These are phyloP conservation scores for Drosophila serrata DNA, from an alignment of 1,140 invertebrate genomes.

Conservation along the genomic window DNA sequence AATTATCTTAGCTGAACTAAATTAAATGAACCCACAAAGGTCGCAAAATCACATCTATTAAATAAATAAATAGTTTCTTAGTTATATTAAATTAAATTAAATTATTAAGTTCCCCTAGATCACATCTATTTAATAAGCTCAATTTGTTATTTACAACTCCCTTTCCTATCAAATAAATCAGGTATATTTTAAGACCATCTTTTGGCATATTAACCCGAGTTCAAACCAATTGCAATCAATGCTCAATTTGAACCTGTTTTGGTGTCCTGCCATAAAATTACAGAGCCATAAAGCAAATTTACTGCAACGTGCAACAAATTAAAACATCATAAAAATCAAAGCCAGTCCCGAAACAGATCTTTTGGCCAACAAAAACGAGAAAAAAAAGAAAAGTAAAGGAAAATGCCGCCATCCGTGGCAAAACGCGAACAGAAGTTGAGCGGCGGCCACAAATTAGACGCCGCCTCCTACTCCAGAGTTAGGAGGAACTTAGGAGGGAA, in stretches of 20 bases:
- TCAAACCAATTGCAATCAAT: slow-evolving; percentile 42
- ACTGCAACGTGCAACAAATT: slow-evolving; percentile 81
- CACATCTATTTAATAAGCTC: too few species aligned
- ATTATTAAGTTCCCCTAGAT: too few species aligned
- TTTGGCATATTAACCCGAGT: slow-evolving; percentile 40
- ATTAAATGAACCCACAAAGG: too few species aligned
- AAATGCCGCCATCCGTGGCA: slow-evolving; percentile 62
- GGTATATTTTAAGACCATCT: slow-evolving; percentile 7
- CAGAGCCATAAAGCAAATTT: slow-evolving; percentile 64
- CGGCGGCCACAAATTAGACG: slow-evolving; percentile 70
- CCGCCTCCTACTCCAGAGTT: slow-evolving; percentile 55
- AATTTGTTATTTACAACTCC: not conserved
- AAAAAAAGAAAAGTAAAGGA: slow-evolving; percentile 39
- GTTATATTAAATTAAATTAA: too few species aligned
- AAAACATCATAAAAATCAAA: slow-evolving; percentile 84
- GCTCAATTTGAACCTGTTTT: slow-evolving; percentile 47
- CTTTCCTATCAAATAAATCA: slow-evolving; percentile 5
- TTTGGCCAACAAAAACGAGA: not conserved
- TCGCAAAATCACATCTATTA: too few species aligned
- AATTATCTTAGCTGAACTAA: not conserved
- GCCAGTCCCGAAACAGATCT: slow-evolving; percentile 53
- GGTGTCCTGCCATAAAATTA: slow-evolving; percentile 51
- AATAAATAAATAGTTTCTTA: too few species aligned
- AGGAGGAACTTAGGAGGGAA: too few species aligned
- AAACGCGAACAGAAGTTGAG: slow-evolving; percentile 76